phyloP scores from a whole-genome alignment of 1,140 invertebrate genomes.

The Phymastichus coffea region DNA sequence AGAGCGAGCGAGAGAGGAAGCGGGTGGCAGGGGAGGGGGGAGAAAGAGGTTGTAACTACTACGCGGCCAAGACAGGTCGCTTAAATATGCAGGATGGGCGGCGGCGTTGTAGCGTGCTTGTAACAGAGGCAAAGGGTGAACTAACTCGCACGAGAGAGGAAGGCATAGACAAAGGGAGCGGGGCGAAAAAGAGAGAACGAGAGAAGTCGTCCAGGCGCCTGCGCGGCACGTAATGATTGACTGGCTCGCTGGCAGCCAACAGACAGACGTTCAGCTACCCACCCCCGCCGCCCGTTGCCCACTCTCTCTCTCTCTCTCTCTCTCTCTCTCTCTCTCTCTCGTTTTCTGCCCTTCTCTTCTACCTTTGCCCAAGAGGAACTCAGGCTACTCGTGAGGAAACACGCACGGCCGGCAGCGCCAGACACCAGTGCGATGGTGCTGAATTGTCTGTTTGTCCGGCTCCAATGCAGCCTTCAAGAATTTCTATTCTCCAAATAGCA shows the following conservation, averaged over 20 bases:
- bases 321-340: not conserved
- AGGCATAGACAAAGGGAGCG: constrained; percentile 4
- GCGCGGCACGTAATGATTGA: constrained; percentile 58
- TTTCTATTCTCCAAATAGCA: no score
- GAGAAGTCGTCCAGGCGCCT: constrained; percentile 40
- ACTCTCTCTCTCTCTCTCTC: constrained; percentile 18
- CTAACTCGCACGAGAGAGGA: constrained; percentile 31
- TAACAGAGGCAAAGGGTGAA: constrained; percentile 51
- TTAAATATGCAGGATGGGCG: constrained; percentile 59
- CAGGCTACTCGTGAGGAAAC: not conserved
- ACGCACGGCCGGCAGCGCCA: no score
- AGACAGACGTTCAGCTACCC: constrained; percentile 55
- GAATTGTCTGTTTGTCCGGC: no score
- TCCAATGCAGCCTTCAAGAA: no score
- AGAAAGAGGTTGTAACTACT: constrained; percentile 43
- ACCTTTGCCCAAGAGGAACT: no score
- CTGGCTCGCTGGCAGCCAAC: constrained; percentile 59
- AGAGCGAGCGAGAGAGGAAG: not conserved
- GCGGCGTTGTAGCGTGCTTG: constrained; percentile 53
- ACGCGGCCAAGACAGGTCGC: constrained; percentile 53
- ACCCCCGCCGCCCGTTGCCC: constrained; percentile 30
- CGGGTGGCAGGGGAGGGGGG: constrained; percentile 7
- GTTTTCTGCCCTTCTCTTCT: no score
- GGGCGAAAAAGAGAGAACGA: constrained; percentile 23
- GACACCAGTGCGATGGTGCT: no score